Percentiles rank a stretch among this genome's conserved stretches.
Conservation (phyloP, 2,888 invertebrate species). For the Resseliella maxima region DNA sequence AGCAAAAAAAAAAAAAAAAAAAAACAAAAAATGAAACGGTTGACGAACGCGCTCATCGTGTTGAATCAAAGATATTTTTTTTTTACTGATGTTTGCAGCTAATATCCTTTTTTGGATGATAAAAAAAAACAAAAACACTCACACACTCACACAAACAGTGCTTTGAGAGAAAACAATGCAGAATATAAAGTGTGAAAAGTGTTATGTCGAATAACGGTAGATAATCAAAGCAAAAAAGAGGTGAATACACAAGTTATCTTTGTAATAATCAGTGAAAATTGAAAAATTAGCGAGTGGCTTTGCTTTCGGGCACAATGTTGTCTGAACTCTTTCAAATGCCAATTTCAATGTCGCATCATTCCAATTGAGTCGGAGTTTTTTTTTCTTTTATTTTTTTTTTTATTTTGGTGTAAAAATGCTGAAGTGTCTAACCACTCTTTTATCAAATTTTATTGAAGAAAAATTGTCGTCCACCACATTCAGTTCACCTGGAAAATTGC, state of each 20-base stretch:
- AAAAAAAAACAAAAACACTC: background rate
- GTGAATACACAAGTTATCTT: slow-evolving; percentile 30
- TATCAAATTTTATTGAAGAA: too few relatives aligned
- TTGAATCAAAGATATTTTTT: slow-evolving; percentile 44
- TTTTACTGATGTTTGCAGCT: slow-evolving; percentile 37
- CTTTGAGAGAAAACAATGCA: background rate
- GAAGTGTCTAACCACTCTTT: slow-evolving; percentile 13
- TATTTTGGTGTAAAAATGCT: background rate
- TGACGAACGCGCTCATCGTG: background rate
- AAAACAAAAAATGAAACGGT: slow-evolving; percentile 23
- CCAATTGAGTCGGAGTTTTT: background rate
- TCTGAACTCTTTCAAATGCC: slow-evolving; percentile 41
- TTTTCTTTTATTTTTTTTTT: too few relatives aligned
- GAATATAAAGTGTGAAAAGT: background rate
- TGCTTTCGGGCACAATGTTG: slow-evolving; percentile 4
- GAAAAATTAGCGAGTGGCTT: slow-evolving; percentile 44
- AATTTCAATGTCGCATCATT: background rate
- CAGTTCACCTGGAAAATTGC: slow-evolving; percentile 19
- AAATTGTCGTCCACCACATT: background rate
- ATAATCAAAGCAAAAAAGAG: slow-evolving; percentile 13
- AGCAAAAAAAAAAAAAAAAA: background rate
- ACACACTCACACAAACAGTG: too few relatives aligned
- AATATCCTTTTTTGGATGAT: slow-evolving; percentile 17
- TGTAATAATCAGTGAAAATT: slow-evolving; percentile 34
- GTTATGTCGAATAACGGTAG: background rate